Base-by-base conservation (phyloP, 2,888 invertebrate species). In the Salticus scenicus region DNA sequence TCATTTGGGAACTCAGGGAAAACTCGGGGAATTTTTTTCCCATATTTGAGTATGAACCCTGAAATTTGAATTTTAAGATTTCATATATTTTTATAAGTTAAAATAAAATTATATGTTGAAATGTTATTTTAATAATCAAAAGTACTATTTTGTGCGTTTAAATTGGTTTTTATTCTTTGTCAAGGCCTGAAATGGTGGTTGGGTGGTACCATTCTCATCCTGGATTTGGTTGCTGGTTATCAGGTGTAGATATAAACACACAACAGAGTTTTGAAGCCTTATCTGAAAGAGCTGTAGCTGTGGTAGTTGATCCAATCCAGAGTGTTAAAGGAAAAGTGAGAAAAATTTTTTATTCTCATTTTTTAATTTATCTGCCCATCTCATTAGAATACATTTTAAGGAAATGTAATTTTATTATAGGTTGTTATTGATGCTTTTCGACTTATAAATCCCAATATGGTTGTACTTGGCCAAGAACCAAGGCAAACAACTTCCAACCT, bases 211-310 rank as follows among this genome's bases (percentile, higher is more conserved):
- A 99, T 91, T 98, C 98, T 75, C 99, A 99, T 94, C 99, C 99
- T 89, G 99, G 99, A 42, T 99, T 99, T 92, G 99, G 99, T 63
- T 99, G 99, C 92, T 99, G 99, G 99, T 93, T 99, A 87, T 99
- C 99, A 14, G 98, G 97, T 64, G 99, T 99, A 14, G 99, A 99
- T 92, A 99, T 99, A 89, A 99, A 99, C 91, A 99, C 99, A 2
- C 99, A 99, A 91, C 99, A 99, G 92, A 98, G 98, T 81, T 99
- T 99, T 92, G 99, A 99, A 92, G 98, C 99, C 0, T 93, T 99
- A 7, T 98, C 98, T 33, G 99, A 99, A 91, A 93, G 99, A 90
- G 99, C 99, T 31, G 99, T 99, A 0, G 99, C 99, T 87, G 99
- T 99, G 63, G 99, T 99, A 0, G 98, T 99, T 33, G 99, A 99